Evolutionary conservation across 1,140 invertebrate genomes (phyloP).

Genomic region (Hyles euphorbiae): DNA sequence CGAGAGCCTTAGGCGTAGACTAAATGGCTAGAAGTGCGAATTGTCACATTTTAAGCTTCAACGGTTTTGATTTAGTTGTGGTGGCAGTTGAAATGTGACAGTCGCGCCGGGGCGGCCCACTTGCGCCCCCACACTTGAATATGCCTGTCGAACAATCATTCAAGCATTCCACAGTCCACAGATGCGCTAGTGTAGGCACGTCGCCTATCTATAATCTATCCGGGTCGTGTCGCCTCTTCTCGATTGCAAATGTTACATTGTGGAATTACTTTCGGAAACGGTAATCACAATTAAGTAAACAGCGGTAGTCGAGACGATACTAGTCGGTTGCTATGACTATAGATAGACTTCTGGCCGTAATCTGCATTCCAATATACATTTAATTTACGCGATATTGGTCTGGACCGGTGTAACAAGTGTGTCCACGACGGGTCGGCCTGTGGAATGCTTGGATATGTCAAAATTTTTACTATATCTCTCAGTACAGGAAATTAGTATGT

Average conservation of each 20-base stretch:
- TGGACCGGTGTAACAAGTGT: background rate
- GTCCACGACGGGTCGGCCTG: background rate
- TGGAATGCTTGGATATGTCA: conserved; percentile 27
- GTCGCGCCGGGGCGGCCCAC: conserved; percentile 12
- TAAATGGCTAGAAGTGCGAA: conserved; percentile 22
- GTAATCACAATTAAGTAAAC: too few species aligned
- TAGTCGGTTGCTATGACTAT: background rate
- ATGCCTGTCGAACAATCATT: background rate
- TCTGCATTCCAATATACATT: conserved; percentile 9
- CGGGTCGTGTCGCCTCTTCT: too few species aligned
- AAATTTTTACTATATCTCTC: conserved; percentile 68
- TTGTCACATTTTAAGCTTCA: conserved; percentile 28
- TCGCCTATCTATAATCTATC: too few species aligned
- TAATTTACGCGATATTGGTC: background rate
- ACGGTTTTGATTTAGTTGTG: background rate
- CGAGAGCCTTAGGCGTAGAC: conserved; percentile 31
- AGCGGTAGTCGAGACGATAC: background rate
- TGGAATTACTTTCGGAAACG: too few species aligned
- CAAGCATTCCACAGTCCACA: background rate
- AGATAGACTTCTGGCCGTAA: background rate
- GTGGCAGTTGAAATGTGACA: conserved; percentile 15
- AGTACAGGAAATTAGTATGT: conserved; percentile 70
- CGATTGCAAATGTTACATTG: too few species aligned
- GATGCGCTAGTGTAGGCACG: background rate
- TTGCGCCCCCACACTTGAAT: background rate